A percentile compares a stretch with the other conserved stretches of the same genome.
phyloP scores from a whole-genome alignment of 2,797 vertebrate species.

The Dendrocincla fuliginosa region DNA sequence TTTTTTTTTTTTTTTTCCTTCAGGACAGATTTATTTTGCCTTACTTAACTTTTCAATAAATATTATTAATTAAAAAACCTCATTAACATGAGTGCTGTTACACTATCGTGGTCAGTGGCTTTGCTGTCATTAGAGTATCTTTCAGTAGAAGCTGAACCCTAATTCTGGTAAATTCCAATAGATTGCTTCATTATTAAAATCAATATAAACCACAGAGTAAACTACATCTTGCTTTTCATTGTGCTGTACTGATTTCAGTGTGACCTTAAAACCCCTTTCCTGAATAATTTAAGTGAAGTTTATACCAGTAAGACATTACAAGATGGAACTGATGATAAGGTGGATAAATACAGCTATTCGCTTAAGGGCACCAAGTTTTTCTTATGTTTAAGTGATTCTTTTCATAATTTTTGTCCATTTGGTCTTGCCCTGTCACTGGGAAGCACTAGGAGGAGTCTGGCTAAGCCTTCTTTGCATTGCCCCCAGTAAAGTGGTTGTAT shows the following conservation, averaged over 20 bases:
- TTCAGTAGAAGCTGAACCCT: background rate
- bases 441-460: background rate
- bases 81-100: background rate
- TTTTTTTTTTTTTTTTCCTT: background rate
- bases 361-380: background rate
- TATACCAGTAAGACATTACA: background rate
- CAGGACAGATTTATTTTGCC: background rate
- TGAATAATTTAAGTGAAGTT: background rate
- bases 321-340: background rate
- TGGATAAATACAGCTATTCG: background rate
- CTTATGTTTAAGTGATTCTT: background rate
- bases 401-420: background rate
- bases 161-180: background rate
- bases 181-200: background rate
- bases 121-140: background rate
- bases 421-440: background rate
- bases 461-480: background rate
- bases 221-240: background rate
- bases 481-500: background rate
- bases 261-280: background rate
- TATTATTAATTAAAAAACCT: background rate
- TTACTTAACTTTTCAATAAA: background rate
- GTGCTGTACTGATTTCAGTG: background rate
- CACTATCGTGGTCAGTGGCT: background rate
- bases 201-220: background rate